Conservation (phyloP, 2,888 invertebrate genomes). For the Morpho achilles region DNA sequence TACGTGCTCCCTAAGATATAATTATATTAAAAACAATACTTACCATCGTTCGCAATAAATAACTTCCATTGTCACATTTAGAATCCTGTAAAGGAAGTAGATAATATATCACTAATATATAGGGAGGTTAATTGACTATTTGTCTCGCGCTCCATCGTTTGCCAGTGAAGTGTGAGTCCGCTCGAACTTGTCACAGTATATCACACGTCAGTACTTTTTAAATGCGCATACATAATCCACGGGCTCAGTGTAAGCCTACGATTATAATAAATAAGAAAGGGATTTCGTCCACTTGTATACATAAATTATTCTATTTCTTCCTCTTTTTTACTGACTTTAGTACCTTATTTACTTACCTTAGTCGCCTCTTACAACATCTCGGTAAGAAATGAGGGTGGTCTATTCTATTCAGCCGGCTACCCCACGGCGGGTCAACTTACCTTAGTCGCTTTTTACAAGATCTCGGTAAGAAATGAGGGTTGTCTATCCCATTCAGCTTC, state of each 20-base stretch:
- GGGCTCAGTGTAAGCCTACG: conserved; percentile 43
- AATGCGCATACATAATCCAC: conserved; percentile 49
- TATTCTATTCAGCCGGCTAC: too few species aligned
- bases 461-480: too few species aligned
- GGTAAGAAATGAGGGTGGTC: too few species aligned
- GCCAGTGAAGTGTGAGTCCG: conserved; percentile 38
- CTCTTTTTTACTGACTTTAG: too few species aligned
- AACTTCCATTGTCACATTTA: conserved; percentile 10
- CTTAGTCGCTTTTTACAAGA: too few species aligned
- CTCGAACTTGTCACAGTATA: conserved; percentile 54
- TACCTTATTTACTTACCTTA: too few species aligned
- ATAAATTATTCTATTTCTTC: neutral
- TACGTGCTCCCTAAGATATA: neutral
- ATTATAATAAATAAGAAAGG: conserved; percentile 30
- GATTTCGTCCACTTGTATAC: conserved; percentile 6
- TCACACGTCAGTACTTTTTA: conserved; percentile 52
- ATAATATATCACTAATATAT: conserved; percentile 48
- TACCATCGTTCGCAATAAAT: conserved; percentile 8
- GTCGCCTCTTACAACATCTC: too few species aligned
- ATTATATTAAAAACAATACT: conserved; percentile 1
- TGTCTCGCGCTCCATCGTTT: conserved; percentile 42
- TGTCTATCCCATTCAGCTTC: too few species aligned
- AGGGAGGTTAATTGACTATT: conserved; percentile 59
- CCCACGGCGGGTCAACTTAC: too few species aligned
- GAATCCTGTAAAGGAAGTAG: conserved; percentile 26